Evolutionary conservation across 2,888 invertebrate genomes (phyloP).

Genomic region (Silvanus unidentatus): DNA sequence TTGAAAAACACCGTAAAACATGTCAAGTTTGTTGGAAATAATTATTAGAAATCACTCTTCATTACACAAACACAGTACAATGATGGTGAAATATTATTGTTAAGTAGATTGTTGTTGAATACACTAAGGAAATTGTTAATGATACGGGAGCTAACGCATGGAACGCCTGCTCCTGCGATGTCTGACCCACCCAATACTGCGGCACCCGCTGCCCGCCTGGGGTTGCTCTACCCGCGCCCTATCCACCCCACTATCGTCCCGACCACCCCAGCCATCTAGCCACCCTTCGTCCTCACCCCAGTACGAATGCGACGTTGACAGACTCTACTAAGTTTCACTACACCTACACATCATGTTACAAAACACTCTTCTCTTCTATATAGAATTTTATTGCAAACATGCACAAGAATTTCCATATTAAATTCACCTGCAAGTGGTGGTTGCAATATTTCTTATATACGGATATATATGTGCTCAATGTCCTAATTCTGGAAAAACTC

Average conservation of each 20-base stretch:
- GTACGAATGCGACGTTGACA: conserved; percentile 20
- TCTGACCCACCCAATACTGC: conserved; percentile 49
- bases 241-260: conserved; percentile 44
- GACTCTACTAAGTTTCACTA: conserved; percentile 1
- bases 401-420: too few species aligned
- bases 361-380: too few species aligned
- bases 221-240: conserved; percentile 45
- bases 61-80: too few species aligned
- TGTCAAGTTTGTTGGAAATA: conserved; percentile 16
- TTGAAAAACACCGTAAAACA: conserved; percentile 14
- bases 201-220: conserved; percentile 46
- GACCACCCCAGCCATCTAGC: conserved; percentile 20
- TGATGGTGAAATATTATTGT: too few species aligned
- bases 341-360: conserved; percentile 12
- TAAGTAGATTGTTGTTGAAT: too few species aligned
- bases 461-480: too few species aligned
- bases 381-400: too few species aligned
- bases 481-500: too few species aligned
- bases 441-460: too few species aligned
- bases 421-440: too few species aligned
- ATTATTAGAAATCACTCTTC: too few species aligned
- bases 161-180: conserved; percentile 39
- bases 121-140: conserved; percentile 13
- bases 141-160: conserved; percentile 26
- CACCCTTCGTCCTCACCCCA: conserved; percentile 19